phyloP scores from a whole-genome alignment of 2,113 vertebrate genomes.

The Cryptomyrus ogoouensis region DNA sequence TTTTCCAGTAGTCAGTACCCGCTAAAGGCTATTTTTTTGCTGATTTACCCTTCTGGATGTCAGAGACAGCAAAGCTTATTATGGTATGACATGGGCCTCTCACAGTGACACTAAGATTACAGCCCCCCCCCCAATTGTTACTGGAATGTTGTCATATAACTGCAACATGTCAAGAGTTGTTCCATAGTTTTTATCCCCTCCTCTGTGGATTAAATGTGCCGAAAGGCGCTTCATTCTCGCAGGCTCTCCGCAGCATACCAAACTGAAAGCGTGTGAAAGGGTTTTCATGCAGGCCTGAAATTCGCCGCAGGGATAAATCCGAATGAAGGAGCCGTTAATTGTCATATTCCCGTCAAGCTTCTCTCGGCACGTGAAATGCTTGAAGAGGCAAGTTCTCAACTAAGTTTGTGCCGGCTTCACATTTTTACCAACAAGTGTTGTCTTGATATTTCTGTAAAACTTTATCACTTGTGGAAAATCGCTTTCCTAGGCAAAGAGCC shows the following conservation, averaged over 20 bases:
- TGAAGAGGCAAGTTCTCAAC: not conserved
- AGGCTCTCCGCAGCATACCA: not conserved
- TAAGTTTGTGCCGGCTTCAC: not conserved
- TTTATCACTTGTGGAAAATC: not conserved
- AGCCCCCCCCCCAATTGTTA: not conserved
- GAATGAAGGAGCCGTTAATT: not conserved
- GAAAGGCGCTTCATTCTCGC: not conserved
- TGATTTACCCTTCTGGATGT: not conserved
- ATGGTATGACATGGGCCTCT: not conserved
- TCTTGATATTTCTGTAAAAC: constrained; percentile 6
- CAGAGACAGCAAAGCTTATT: not conserved
- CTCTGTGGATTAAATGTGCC: not conserved
- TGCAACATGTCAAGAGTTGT: constrained; percentile 2
- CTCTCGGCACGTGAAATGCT: not conserved
- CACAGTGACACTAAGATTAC: not conserved
- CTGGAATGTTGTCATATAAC: constrained; percentile 11
- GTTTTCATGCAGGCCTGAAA: not conserved
- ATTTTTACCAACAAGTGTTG: constrained; percentile 16
- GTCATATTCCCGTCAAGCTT: not conserved
- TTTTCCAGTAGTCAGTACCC: not conserved
- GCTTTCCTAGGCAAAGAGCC: not conserved
- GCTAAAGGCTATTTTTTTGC: not conserved
- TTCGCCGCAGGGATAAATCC: not conserved
- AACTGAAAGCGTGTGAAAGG: not conserved
- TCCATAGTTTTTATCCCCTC: not conserved